phyloP scores from a whole-genome alignment of 1,140 invertebrate species.

The Drosophila nannoptera region DNA sequence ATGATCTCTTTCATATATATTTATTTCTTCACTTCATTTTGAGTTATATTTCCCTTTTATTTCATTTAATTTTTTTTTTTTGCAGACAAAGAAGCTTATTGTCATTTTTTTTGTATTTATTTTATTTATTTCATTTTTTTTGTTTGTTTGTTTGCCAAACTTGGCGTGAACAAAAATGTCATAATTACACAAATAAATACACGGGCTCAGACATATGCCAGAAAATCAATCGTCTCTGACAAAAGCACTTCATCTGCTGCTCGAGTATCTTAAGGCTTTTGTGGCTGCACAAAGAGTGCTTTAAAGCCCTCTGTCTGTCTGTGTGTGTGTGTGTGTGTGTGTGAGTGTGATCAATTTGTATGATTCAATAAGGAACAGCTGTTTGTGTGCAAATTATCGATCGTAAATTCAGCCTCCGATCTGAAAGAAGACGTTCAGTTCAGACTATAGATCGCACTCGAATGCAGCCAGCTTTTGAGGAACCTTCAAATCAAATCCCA shows the following conservation, averaged over 20 bases:
- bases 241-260: constrained; percentile 56
- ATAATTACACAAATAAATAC: constrained; percentile 73
- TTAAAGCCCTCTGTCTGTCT: neutral
- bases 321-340: constrained; percentile 2
- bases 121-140: constrained; percentile 56
- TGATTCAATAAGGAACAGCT: constrained; percentile 49
- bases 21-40: constrained; percentile 39
- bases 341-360: constrained; percentile 40
- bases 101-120: constrained; percentile 28
- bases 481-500: neutral
- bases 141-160: constrained; percentile 62
- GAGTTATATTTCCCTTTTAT: constrained; percentile 44
- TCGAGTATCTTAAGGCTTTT: constrained; percentile 39
- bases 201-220: constrained; percentile 31
- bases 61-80: constrained; percentile 51
- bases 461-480: too few relatives aligned
- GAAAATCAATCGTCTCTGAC: constrained; percentile 29
- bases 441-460: too few relatives aligned
- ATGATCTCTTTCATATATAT: constrained; percentile 22
- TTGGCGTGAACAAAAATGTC: constrained; percentile 71
- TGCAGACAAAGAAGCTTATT: constrained; percentile 63
- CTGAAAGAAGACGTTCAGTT: too few relatives aligned
- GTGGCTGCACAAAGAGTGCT: constrained; percentile 40
- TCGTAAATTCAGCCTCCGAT: too few relatives aligned
- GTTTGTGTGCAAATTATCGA: neutral